These are phyloP conservation scores for Callopanchax toddi DNA, from an alignment of 2,113 vertebrate species.

Conservation along the genomic window DNA sequence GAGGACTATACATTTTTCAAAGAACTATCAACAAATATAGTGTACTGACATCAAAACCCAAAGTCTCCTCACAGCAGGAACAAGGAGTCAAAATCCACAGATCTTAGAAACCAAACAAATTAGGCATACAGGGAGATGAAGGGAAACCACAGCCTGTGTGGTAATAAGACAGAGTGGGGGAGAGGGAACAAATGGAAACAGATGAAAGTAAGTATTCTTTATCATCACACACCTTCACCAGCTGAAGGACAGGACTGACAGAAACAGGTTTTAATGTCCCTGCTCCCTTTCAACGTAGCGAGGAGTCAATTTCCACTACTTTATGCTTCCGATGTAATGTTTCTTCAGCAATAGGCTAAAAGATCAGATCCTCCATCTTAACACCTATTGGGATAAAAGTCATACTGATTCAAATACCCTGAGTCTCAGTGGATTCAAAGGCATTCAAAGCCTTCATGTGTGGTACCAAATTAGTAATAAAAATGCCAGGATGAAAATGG, in stretches of 20 bases:
- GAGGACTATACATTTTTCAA: too few relatives aligned
- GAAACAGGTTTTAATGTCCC: slow-evolving; percentile 40
- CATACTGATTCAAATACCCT: slow-evolving; percentile 12
- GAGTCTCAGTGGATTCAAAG: neutral
- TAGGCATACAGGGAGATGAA: slow-evolving; percentile 29
- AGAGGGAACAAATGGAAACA: too few relatives aligned
- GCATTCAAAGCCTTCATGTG: too few relatives aligned
- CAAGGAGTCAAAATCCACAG: slow-evolving; percentile 38
- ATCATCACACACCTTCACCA: slow-evolving; percentile 30
- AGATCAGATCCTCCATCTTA: slow-evolving; percentile 8
- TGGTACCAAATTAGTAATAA: too few relatives aligned
- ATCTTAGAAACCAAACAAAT: slow-evolving; percentile 51
- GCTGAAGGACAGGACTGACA: slow-evolving; percentile 35
- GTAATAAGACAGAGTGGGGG: slow-evolving; percentile 54
- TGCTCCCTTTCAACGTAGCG: slow-evolving; percentile 52
- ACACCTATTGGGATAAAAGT: slow-evolving; percentile 22
- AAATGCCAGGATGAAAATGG: too few relatives aligned
- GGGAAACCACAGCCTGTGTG: slow-evolving; percentile 33
- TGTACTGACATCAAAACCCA: too few relatives aligned
- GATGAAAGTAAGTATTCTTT: slow-evolving; percentile 38
- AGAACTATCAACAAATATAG: too few relatives aligned
- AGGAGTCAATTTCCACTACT: slow-evolving; percentile 8
- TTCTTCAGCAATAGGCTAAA: slow-evolving; percentile 14
- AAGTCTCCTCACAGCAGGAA: slow-evolving; percentile 49
- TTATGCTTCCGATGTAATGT: slow-evolving; percentile 25